Conservation (phyloP, 2,888 invertebrate genomes). For the Nudaria mundana region DNA sequence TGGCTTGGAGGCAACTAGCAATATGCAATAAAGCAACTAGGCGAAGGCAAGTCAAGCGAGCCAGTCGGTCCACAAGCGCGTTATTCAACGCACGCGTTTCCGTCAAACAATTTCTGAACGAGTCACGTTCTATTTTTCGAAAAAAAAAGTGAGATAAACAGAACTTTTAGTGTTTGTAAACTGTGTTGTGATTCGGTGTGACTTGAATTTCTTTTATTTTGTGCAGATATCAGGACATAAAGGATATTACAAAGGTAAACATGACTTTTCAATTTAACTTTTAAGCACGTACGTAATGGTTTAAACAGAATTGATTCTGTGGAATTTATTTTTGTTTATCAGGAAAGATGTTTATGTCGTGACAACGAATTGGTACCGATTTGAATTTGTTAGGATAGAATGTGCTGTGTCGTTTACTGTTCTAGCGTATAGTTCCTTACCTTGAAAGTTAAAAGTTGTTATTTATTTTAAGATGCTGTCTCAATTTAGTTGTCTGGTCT, state of each 20-base stretch:
- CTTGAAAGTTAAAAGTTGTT: constrained; percentile 33
- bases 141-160: constrained; percentile 36
- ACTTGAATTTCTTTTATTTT: constrained; percentile 25
- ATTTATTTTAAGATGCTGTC: constrained; percentile 20
- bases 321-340: constrained; percentile 19
- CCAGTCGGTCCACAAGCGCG: constrained; percentile 56
- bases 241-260: constrained; percentile 48
- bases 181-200: constrained; percentile 44
- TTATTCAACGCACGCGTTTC: constrained; percentile 40
- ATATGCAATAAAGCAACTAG: no score
- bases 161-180: constrained; percentile 41
- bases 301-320: constrained; percentile 32
- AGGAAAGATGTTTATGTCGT: constrained; percentile 9
- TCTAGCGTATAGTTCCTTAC: constrained; percentile 30
- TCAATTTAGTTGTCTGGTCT: constrained; percentile 4
- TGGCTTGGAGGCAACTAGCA: constrained; percentile 32
- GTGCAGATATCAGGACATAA: constrained; percentile 40
- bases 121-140: constrained; percentile 39
- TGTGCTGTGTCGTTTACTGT: constrained; percentile 11
- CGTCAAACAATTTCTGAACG: constrained; percentile 37
- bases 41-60: constrained; percentile 30
- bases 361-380: background rate
- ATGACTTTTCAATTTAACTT: constrained; percentile 46
- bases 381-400: background rate
- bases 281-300: constrained; percentile 31